These are phyloP conservation scores for Ia io DNA, from an alignment of 2,113 vertebrate genomes.

Conservation along the genomic window DNA sequence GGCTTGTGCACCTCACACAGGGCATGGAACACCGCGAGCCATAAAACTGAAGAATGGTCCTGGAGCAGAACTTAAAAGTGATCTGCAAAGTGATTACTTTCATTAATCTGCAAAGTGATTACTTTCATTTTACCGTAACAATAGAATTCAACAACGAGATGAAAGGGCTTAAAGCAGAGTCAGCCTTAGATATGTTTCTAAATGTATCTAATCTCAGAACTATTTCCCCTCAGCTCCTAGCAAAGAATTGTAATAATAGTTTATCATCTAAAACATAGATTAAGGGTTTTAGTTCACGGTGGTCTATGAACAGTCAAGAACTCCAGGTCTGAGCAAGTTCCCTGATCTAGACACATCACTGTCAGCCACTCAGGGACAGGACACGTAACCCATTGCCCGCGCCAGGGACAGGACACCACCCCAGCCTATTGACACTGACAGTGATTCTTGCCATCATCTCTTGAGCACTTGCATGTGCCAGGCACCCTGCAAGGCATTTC, in stretches of 20 bases:
- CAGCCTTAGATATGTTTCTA: conserved; percentile 37
- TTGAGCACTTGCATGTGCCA: background rate
- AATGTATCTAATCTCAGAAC: conserved; percentile 7
- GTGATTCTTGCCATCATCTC: background rate
- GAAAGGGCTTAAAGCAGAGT: conserved; percentile 8
- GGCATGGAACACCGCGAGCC: background rate
- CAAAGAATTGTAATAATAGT: background rate
- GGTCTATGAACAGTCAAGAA: background rate
- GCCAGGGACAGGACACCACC: background rate
- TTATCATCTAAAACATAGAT: background rate
- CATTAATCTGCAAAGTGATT: background rate
- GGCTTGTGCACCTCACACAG: background rate
- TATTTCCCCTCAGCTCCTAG: background rate
- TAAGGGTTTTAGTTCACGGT: background rate
- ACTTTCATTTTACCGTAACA: conserved; percentile 22
- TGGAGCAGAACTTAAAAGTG: conserved; percentile 5
- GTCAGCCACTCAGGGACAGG: background rate
- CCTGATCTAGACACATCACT: background rate
- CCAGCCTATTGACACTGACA: background rate
- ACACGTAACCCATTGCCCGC: background rate
- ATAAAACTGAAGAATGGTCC: conserved; percentile 18
- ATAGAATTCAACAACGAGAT: conserved; percentile 36
- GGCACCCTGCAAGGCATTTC: background rate
- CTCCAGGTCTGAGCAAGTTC: background rate
- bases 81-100: background rate